Evolutionary conservation across 2,113 vertebrate genomes (phyloP).

Genomic region (Bungarus multicinctus): DNA sequence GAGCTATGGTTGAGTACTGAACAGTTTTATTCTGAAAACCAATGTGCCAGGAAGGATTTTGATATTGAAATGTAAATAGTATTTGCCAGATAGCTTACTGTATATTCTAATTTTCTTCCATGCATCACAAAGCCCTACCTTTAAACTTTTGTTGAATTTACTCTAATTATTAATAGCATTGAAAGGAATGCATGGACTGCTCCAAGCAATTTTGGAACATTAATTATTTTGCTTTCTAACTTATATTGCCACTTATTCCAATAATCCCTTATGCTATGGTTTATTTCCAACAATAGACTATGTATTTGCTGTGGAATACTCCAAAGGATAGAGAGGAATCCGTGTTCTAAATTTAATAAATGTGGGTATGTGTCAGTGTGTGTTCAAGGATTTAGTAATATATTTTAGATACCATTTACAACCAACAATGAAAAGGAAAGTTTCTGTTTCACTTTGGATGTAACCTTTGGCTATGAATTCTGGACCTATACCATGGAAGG

Average conservation of each 20-base stretch:
- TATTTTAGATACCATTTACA: constrained; percentile 26
- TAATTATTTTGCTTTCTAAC: constrained; percentile 50
- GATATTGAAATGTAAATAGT: constrained; percentile 47
- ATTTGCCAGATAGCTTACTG: constrained; percentile 35
- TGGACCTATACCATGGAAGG: not conserved
- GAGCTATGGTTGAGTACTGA: constrained; percentile 36
- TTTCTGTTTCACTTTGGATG: not conserved
- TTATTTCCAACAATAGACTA: constrained; percentile 56
- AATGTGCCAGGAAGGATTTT: constrained; percentile 39
- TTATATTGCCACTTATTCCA: constrained; percentile 42
- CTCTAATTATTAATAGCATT: constrained; percentile 50
- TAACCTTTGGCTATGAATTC: not conserved
- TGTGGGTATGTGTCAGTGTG: constrained; percentile 20
- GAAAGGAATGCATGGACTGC: constrained; percentile 44
- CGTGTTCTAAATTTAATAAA: constrained; percentile 52
- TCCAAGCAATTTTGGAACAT: constrained; percentile 37
- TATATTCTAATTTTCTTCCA: constrained; percentile 12
- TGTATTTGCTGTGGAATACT: constrained; percentile 30
- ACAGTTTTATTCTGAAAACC: constrained; percentile 51
- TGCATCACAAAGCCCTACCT: constrained; percentile 31
- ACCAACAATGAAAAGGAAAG: constrained; percentile 2
- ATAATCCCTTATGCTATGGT: constrained; percentile 36
- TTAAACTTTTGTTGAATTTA: constrained; percentile 37
- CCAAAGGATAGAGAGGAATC: constrained; percentile 55
- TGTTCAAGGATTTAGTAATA: constrained; percentile 47